Conservation (phyloP, 1,140 invertebrate genomes). For the Elysia chlorotica region DNA sequence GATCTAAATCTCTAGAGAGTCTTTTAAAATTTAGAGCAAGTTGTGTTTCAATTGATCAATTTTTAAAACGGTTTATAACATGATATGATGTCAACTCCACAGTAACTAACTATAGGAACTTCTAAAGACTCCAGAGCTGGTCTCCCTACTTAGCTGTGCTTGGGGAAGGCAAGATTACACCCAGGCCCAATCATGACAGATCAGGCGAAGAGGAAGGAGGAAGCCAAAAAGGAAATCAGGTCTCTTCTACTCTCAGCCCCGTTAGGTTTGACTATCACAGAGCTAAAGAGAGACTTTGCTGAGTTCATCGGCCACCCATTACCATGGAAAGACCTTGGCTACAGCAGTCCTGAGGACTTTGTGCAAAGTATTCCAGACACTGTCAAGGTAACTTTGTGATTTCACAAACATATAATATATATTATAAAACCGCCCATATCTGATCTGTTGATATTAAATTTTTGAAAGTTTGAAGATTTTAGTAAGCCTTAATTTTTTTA, state of each 20-base stretch:
- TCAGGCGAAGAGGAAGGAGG: slow-evolving; percentile 31
- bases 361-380: slow-evolving; percentile 46
- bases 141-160: not conserved
- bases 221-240: slow-evolving; percentile 43
- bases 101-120: not conserved
- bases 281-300: slow-evolving; percentile 44
- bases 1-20: no score
- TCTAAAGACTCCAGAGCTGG: not conserved
- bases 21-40: not conserved
- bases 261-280: slow-evolving; percentile 38
- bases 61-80: no score
- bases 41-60: not conserved
- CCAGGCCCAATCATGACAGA: slow-evolving; percentile 29
- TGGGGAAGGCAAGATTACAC: not conserved
- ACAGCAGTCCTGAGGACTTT: slow-evolving; percentile 39
- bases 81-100: no score
- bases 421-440: not conserved
- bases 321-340: slow-evolving; percentile 42
- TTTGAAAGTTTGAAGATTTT: not conserved
- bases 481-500: not conserved
- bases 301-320: slow-evolving; percentile 38
- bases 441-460: not conserved
- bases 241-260: slow-evolving; percentile 45
- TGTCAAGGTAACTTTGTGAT: slow-evolving; percentile 21
- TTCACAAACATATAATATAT: not conserved